Conservation (phyloP, 1,140 invertebrate species). For the Microplitis mediator region DNA sequence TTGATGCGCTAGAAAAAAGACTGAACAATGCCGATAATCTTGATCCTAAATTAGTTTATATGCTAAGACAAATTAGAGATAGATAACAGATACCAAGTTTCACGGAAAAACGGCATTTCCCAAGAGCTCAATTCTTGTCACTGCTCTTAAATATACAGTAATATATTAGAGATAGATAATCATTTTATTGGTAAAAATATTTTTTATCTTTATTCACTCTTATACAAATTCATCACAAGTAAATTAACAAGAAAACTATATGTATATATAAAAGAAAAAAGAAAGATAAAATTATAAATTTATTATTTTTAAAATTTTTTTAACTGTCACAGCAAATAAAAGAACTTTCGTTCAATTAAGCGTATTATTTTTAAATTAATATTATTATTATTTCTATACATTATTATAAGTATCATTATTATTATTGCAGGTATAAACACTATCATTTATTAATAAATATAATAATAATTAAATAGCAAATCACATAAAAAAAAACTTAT, state of each 20-base stretch:
- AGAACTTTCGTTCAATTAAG: too few species aligned
- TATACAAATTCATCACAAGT: background rate
- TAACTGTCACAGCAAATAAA: too few species aligned
- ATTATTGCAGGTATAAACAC: too few species aligned
- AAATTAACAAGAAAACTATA: background rate
- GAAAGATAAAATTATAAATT: background rate
- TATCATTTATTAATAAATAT: background rate
- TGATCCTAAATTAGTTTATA: conserved; percentile 33
- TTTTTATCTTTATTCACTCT: background rate
- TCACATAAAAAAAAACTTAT: background rate
- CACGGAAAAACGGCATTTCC: too few species aligned
- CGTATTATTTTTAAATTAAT: too few species aligned
- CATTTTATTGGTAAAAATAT: background rate
- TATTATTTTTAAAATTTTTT: too few species aligned
- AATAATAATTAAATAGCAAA: background rate
- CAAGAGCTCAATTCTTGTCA: too few species aligned
- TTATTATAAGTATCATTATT: too few species aligned
- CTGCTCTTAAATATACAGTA: too few species aligned
- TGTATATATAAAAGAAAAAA: background rate
- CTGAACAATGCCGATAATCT: conserved; percentile 33
- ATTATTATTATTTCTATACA: too few species aligned
- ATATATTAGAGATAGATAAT: conserved; percentile 44
- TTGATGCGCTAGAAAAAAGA: conserved; percentile 49
- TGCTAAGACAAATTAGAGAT: conserved; percentile 50
- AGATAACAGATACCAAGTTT: too few species aligned